phyloP scores from a whole-genome alignment of 2,113 vertebrate species.

The Herpailurus yagouaroundi region DNA sequence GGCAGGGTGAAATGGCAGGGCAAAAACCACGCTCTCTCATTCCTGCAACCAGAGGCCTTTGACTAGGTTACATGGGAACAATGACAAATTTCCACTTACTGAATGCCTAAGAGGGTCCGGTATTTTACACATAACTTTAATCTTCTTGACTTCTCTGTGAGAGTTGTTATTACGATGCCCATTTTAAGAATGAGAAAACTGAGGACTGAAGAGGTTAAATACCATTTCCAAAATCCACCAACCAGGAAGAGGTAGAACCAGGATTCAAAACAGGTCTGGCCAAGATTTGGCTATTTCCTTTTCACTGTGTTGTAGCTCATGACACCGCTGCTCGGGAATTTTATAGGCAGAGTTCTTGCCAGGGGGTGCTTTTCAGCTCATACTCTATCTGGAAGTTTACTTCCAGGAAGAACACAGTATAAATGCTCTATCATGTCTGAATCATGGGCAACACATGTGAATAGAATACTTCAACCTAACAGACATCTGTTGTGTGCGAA shows the following conservation, averaged over 20 bases:
- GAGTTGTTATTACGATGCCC: not conserved
- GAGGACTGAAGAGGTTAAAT: not conserved
- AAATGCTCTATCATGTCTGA: not conserved
- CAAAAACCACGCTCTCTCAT: not conserved
- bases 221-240: not conserved
- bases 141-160: not conserved
- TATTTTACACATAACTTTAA: not conserved
- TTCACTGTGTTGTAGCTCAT: not conserved
- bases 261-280: not conserved
- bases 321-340: not conserved
- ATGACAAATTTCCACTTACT: not conserved
- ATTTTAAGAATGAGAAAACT: not conserved
- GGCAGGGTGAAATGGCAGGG: no score
- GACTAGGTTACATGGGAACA: not conserved
- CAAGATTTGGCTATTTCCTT: not conserved
- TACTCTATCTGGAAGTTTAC: not conserved
- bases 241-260: not conserved
- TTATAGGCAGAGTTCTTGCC: not conserved
- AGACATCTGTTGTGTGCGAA: not conserved
- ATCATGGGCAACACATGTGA: not conserved
- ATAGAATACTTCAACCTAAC: not conserved
- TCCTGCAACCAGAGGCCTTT: not conserved
- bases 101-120: not conserved
- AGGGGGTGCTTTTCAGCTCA: not conserved
- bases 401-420: not conserved